Evolutionary conservation across 2,797 vertebrate genomes (phyloP).

Genomic region (Peromyscus eremicus): DNA sequence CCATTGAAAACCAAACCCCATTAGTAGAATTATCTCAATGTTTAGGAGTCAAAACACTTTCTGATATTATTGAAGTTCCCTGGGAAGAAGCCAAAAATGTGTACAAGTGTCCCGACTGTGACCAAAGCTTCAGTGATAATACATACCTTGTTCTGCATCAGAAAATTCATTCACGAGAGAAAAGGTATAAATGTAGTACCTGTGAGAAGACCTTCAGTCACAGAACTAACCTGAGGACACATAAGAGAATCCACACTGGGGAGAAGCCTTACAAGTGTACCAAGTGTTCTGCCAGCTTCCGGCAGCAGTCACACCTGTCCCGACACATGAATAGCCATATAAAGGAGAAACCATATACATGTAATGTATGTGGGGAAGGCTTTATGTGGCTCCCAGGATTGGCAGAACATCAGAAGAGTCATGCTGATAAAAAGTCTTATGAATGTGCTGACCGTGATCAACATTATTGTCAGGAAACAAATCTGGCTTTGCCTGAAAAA

Average conservation of each 20-base stretch:
- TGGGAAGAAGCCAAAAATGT: slow-evolving; percentile 60
- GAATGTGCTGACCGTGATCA: slow-evolving; percentile 14
- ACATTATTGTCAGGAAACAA: slow-evolving; percentile 38
- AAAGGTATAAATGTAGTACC: slow-evolving; percentile 56
- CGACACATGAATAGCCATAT: slow-evolving; percentile 71
- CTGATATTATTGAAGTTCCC: slow-evolving; percentile 71
- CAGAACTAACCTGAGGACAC: slow-evolving; percentile 70
- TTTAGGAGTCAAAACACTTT: slow-evolving; percentile 70
- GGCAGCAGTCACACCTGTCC: slow-evolving; percentile 72
- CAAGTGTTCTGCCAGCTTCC: slow-evolving; percentile 65
- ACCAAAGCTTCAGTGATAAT: slow-evolving; percentile 63
- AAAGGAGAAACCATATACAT: slow-evolving; percentile 70
- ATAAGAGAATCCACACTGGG: slow-evolving; percentile 66
- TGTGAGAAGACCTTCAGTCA: slow-evolving; percentile 73
- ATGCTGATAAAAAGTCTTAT: slow-evolving; percentile 23
- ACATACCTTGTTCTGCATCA: slow-evolving; percentile 65
- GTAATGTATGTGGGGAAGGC: slow-evolving; percentile 55
- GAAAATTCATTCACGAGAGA: slow-evolving; percentile 55
- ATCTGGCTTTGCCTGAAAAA: slow-evolving; percentile 27
- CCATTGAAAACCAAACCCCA: slow-evolving; percentile 70
- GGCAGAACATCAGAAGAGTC: slow-evolving; percentile 73
- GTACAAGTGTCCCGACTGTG: slow-evolving; percentile 65
- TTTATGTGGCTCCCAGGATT: slow-evolving; percentile 68
- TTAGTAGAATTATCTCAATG: slow-evolving; percentile 64
- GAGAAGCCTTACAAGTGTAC: slow-evolving; percentile 69